Evolutionary conservation across 2,797 vertebrate species (phyloP).

Genomic region (Cetoscarus ocellatus): DNA sequence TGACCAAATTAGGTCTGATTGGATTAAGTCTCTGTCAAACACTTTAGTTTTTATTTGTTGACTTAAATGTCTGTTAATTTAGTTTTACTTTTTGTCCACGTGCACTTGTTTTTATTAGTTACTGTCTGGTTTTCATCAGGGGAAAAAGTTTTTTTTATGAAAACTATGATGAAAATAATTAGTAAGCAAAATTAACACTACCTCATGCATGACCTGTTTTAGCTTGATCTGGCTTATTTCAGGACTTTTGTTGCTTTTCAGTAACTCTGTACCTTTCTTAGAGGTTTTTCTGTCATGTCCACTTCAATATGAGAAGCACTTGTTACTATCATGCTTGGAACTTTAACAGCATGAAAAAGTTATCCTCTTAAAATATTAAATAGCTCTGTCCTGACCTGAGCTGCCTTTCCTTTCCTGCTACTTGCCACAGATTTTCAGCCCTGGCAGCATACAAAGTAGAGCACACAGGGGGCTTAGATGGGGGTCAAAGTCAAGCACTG

Average conservation of each 20-base stretch:
- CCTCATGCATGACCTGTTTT: background rate
- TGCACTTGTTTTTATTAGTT: too few species aligned
- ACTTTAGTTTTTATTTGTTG: too few species aligned
- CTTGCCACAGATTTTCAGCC: too few species aligned
- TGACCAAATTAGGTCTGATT: too few species aligned
- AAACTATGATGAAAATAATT: too few species aligned
- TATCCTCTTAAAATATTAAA: background rate
- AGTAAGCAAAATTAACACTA: too few species aligned
- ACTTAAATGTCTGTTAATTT: too few species aligned
- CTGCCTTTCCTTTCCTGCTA: background rate
- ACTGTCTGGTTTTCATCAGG: too few species aligned
- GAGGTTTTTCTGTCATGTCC: background rate
- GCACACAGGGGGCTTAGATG: background rate
- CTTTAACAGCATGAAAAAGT: background rate
- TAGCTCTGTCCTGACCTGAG: background rate
- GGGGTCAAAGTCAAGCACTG: background rate
- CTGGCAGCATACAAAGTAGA: background rate
- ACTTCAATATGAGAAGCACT: background rate
- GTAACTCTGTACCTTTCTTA: background rate
- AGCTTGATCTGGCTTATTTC: too few species aligned
- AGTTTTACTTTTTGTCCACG: too few species aligned
- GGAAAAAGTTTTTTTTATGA: too few species aligned
- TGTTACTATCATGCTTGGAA: background rate
- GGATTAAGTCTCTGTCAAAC: too few species aligned
- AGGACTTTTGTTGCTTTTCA: background rate